Percentiles rank a stretch among this genome's conserved stretches.
phyloP scores from a whole-genome alignment of 2,888 invertebrate genomes.

The Acleris sparsana region DNA sequence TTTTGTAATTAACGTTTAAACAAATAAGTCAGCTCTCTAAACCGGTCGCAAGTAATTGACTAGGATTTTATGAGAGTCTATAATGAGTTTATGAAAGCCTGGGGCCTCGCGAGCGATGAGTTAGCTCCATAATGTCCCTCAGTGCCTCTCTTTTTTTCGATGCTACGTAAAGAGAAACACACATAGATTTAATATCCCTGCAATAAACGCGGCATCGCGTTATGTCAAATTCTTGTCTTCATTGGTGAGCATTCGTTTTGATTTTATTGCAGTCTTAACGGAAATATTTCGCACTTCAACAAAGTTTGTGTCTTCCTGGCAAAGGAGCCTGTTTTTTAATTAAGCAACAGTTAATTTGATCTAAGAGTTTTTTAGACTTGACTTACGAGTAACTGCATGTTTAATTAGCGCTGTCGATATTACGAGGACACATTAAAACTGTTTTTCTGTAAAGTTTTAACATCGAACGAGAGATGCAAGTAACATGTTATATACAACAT shows the following conservation, averaged over 20 bases:
- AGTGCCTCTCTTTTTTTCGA: too few species aligned
- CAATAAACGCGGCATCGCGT: neutral
- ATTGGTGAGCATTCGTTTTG: neutral
- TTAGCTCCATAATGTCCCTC: too few species aligned
- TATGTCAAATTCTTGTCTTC: neutral
- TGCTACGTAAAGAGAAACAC: too few species aligned
- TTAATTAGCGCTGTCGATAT: neutral
- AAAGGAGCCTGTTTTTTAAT: neutral
- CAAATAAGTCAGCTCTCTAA: conserved; percentile 26
- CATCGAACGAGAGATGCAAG: too few species aligned
- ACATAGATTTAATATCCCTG: too few species aligned
- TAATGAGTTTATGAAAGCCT: conserved; percentile 26
- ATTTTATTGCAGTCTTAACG: conserved; percentile 11
- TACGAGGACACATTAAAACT: neutral
- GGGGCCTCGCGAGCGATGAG: conserved; percentile 3
- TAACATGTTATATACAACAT: too few species aligned
- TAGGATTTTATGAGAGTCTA: conserved; percentile 18
- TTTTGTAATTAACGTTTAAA: conserved; percentile 24
- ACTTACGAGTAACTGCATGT: neutral
- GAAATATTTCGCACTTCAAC: conserved; percentile 16
- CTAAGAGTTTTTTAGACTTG: neutral
- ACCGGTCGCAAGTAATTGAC: conserved; percentile 27
- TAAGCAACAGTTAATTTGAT: neutral
- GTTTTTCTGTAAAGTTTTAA: too few species aligned
- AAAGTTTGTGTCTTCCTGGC: conserved; percentile 21